A percentile compares a stretch with the other conserved stretches of the same genome.
phyloP scores from a whole-genome alignment of 2,113 vertebrate genomes.

The Hippocampus zosterae region DNA sequence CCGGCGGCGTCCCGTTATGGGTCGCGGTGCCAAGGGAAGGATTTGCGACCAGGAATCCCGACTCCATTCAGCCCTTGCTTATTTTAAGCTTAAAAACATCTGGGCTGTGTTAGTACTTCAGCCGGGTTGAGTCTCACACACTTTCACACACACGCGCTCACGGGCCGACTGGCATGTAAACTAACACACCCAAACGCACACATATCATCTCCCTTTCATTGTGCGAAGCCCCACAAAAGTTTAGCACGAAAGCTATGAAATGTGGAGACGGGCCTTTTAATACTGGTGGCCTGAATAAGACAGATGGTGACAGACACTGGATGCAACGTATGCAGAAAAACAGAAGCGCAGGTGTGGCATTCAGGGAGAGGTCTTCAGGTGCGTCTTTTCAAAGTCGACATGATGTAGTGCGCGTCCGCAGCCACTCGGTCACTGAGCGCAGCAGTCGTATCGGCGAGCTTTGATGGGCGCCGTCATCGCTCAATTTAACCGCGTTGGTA shows the following conservation, averaged over 20 bases:
- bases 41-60: constrained; percentile 28
- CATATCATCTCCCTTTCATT: constrained; percentile 8
- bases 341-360: constrained; percentile 37
- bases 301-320: constrained; percentile 29
- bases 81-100: constrained; percentile 52
- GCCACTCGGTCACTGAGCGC: constrained; percentile 9
- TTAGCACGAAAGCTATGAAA: constrained; percentile 13
- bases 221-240: constrained; percentile 22
- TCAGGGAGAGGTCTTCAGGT: constrained; percentile 35
- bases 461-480: constrained; percentile 62
- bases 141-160: constrained; percentile 2
- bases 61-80: constrained; percentile 43
- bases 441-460: constrained; percentile 40
- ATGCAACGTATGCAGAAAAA: constrained; percentile 17
- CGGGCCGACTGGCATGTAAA: background rate
- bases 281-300: background rate
- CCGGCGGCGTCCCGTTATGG: constrained; percentile 21
- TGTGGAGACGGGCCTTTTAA: background rate
- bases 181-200: no score
- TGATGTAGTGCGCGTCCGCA: constrained; percentile 19
- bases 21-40: constrained; percentile 23
- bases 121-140: background rate
- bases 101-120: constrained; percentile 46
- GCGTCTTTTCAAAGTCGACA: constrained; percentile 31
- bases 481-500: constrained; percentile 48